These are phyloP conservation scores for Aptenodytes forsteri DNA, from an alignment of 2,113 vertebrate genomes.

Conservation along the genomic window DNA sequence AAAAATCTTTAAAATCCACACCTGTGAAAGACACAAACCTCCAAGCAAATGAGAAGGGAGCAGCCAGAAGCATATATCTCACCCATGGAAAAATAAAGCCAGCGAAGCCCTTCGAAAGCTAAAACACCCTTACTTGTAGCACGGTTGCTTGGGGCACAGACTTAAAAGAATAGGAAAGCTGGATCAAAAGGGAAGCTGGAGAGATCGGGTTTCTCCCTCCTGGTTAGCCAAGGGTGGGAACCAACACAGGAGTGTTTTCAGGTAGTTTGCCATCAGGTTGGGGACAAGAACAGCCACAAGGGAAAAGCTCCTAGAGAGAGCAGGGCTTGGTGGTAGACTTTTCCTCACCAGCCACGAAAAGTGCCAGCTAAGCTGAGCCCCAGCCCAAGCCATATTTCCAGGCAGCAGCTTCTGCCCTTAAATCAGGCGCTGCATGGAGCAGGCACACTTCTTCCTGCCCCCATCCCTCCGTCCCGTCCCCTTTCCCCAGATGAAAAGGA, in stretches of 20 bases:
- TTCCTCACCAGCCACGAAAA: neutral
- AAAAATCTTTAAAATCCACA: neutral
- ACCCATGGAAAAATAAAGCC: neutral
- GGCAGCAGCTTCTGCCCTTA: neutral
- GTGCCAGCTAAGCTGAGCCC: neutral
- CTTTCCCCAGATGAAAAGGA: neutral
- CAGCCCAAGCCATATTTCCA: neutral
- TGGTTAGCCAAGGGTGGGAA: neutral
- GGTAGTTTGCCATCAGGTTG: neutral
- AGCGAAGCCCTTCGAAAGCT: neutral
- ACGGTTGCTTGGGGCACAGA: neutral
- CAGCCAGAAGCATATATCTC: neutral
- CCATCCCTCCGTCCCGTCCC: neutral
- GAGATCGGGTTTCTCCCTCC: neutral
- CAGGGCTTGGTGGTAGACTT: neutral
- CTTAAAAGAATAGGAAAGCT: neutral
- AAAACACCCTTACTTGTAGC: neutral
- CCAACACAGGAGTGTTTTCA: neutral
- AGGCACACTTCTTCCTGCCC: fast-evolving
- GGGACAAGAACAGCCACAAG: neutral
- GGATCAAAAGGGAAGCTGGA: neutral
- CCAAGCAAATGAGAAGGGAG: neutral
- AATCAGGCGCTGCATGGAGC: neutral
- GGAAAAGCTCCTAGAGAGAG: neutral
- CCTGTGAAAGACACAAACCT: neutral